These are phyloP conservation scores for Aurelia aurita complex sp. Pacific DNA, from an alignment of 30 jellyfish, hydroid and myxozoan species.

Conservation along the genomic window DNA sequence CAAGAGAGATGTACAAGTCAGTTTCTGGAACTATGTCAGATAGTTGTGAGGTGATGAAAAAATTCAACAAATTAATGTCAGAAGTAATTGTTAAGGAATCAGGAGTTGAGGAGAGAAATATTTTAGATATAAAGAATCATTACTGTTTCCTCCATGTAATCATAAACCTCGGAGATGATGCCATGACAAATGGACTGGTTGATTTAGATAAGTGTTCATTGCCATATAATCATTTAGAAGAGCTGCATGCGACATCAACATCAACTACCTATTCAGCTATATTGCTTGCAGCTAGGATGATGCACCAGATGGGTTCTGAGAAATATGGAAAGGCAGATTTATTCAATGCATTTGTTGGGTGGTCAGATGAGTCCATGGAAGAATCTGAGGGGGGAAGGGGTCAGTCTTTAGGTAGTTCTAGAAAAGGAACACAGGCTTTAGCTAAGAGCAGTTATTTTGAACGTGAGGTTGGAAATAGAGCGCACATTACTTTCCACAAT, in stretches of 20 bases:
- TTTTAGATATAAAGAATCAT: slow-evolving; percentile 12
- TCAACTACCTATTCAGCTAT: slow-evolving; percentile 14
- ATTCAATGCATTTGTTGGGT: slow-evolving; percentile 13
- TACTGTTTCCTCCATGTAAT: slow-evolving; percentile 19
- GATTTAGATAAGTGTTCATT: slow-evolving; percentile 18
- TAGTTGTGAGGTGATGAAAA: slow-evolving; percentile 17
- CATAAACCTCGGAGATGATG: slow-evolving; percentile 27
- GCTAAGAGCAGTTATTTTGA: slow-evolving; percentile 16
- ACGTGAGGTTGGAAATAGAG: slow-evolving; percentile 29
- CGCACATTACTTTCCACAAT: slow-evolving; percentile 35
- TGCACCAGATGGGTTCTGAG: slow-evolving; percentile 34
- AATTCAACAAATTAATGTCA: neutral
- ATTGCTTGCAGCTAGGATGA: slow-evolving; percentile 18
- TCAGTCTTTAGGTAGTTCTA: neutral
- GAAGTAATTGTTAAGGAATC: too few species aligned
- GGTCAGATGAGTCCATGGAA: neutral
- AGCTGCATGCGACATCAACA: slow-evolving; percentile 4
- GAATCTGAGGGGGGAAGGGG: neutral
- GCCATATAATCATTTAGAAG: neutral
- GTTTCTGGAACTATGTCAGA: neutral
- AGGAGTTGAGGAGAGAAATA: neutral
- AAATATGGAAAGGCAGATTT: slow-evolving; percentile 19
- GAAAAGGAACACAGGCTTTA: slow-evolving; percentile 1
- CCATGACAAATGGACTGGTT: neutral
- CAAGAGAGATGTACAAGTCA: slow-evolving; percentile 3